Evolutionary conservation across 2,113 vertebrate species (phyloP).

Genomic region (Enhydra lutris): DNA sequence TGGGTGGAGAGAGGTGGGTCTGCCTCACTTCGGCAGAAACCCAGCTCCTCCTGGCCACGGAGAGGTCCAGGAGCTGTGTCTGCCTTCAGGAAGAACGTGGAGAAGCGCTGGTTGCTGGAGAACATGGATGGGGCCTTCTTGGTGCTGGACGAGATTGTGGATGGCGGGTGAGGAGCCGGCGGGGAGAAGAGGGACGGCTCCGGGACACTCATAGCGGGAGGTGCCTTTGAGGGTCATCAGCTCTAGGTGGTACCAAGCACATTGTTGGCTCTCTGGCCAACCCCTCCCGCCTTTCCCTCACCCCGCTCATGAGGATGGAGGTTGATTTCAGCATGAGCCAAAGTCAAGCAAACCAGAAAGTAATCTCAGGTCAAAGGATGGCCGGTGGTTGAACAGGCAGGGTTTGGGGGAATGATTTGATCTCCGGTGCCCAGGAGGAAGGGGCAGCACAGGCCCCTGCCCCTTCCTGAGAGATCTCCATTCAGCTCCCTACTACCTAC

Average conservation of each 20-base stretch:
- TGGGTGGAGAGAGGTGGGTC: not conserved
- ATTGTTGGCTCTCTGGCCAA: not conserved
- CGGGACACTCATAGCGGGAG: not conserved
- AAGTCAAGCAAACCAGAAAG: not conserved
- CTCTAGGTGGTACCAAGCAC: not conserved
- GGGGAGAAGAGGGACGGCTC: not conserved
- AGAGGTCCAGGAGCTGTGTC: not conserved
- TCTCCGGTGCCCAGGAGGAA: not conserved
- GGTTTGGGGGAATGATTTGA: not conserved
- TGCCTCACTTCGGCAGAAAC: not conserved
- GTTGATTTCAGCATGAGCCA: not conserved
- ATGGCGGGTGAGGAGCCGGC: conserved; percentile 88
- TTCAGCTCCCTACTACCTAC: not conserved
- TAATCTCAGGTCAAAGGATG: not conserved
- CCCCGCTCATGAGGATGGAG: not conserved
- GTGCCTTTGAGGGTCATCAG: not conserved
- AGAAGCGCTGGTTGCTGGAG: conserved; percentile 91
- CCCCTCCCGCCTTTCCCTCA: not conserved
- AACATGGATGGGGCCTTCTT: conserved; percentile 96
- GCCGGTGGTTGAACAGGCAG: not conserved
- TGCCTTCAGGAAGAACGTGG: conserved; percentile 90
- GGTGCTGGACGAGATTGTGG: conserved; percentile 94
- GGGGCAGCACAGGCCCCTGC: not conserved
- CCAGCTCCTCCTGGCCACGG: not conserved
- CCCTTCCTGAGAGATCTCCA: not conserved